Base-by-base conservation (phyloP, 2,888 invertebrate genomes). In the Calliopum simillimum region DNA sequence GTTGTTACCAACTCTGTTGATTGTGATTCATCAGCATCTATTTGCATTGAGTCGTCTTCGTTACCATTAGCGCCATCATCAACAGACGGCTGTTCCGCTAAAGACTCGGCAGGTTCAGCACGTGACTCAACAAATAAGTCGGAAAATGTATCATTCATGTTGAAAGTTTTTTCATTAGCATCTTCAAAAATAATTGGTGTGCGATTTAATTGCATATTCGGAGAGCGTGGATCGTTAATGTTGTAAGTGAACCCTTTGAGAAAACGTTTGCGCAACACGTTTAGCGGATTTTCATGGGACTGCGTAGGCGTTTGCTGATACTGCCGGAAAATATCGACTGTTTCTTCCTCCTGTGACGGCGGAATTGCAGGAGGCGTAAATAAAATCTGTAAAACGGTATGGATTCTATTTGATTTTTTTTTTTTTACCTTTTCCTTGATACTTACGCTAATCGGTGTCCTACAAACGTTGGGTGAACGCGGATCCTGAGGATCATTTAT, bases 71-170 rank as follows among this genome's bases (percentile, higher is more conserved):
- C 44, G 11, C 21, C 1, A 16, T 51, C 46, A 8, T 33, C 53
- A 14, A 1, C 4, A 23, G 4, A 13, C 12, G 51, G 4, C 12
- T 43, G 33, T 64, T 64, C 63, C 21, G 62, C 5, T 21, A n/a
- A 41, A 8, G 6, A n/a, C 47, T 63, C 21, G 4, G 25, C 33
- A n/a, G 12, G 33, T 1, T 79, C 78, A 1, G 76, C 74, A 51
- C 79, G 80, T 0, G 82, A 78, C 56, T 84, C 85, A 13, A 84
- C 82, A 72, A 84, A 84, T 8, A 84, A 76, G 74, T 84, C 83
- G 4, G 84, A 77, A 67, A 84, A 84, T 2, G 84, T 85, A 63
- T 85, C 85, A 62, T 84, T 80, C 70, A 84, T 72, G 55, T 81
- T 81, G 0, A 84, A 65, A 0, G 83, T 80, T 16, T 79, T 80